Evolutionary conservation across 2,888 invertebrate species (phyloP).

Genomic region (Nemotelus pantherinus): DNA sequence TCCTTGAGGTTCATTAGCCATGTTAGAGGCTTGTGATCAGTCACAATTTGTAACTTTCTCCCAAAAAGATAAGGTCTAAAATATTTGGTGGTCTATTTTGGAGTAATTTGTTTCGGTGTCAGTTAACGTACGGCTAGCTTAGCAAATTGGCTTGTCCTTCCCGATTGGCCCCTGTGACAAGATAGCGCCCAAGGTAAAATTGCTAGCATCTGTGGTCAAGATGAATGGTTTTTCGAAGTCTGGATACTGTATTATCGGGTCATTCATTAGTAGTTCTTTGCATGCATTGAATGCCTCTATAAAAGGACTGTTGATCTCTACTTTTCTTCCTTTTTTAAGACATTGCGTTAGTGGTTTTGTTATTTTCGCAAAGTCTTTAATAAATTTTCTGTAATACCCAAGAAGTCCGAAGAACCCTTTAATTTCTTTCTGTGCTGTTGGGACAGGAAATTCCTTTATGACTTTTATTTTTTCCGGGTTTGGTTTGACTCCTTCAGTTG

Average conservation of each 20-base stretch:
- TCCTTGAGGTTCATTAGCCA: no score
- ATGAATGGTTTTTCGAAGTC: background rate
- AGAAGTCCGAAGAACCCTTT: constrained; percentile 49
- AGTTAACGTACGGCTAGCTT: no score
- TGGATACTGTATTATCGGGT: background rate
- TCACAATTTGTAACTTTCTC: no score
- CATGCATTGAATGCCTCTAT: background rate
- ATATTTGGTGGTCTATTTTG: background rate
- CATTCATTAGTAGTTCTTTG: constrained; percentile 12
- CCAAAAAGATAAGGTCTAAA: no score
- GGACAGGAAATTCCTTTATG: constrained; percentile 51
- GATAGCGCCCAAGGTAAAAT: background rate
- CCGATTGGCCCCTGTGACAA: background rate
- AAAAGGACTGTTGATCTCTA: background rate
- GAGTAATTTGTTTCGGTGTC: no score
- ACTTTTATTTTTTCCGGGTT: constrained; percentile 52
- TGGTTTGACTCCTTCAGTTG: constrained; percentile 55
- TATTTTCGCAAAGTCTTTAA: background rate
- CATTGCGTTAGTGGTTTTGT: constrained; percentile 9
- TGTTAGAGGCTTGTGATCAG: no score
- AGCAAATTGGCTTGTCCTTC: background rate
- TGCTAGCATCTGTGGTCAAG: constrained; percentile 7
- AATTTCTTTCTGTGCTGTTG: constrained; percentile 52
- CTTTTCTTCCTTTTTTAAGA: background rate
- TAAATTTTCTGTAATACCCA: constrained; percentile 1